phyloP scores from a whole-genome alignment of 2,888 invertebrate species.

The Drosophila paramelanica region DNA sequence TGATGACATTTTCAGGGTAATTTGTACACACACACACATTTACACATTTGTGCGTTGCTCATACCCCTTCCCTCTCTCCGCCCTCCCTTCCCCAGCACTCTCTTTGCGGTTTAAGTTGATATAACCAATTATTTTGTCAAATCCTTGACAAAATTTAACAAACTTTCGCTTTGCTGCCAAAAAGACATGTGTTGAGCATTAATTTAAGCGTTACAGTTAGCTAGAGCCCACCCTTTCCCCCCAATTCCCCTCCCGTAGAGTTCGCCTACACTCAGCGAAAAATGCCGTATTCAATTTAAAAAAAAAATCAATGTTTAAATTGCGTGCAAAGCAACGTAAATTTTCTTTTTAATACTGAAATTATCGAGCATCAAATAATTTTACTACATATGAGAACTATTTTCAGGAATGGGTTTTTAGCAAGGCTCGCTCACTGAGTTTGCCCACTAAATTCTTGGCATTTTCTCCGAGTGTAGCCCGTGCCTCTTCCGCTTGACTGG shows the following conservation, averaged over 20 bases:
- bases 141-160: slow-evolving; percentile 29
- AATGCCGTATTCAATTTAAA: too few relatives aligned
- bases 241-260: neutral
- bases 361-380: too few relatives aligned
- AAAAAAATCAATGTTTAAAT: too few relatives aligned
- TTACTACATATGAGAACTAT: too few relatives aligned
- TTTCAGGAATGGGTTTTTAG: too few relatives aligned
- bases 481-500: slow-evolving; percentile 26
- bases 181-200: slow-evolving; percentile 65
- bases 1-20: slow-evolving; percentile 79
- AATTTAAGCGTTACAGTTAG: slow-evolving; percentile 64
- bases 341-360: too few relatives aligned
- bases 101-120: slow-evolving; percentile 48
- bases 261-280: neutral
- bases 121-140: slow-evolving; percentile 69
- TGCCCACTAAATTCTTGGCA: neutral
- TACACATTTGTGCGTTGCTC: neutral
- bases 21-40: slow-evolving; percentile 51
- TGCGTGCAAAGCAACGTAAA: too few relatives aligned
- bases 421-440: neutral
- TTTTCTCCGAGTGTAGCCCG: neutral
- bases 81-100: neutral
- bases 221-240: neutral
- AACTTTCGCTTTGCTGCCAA: slow-evolving; percentile 32
- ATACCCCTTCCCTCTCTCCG: neutral